Conservation (phyloP, 2,888 invertebrate genomes). For the Sepioteuthis lessoniana region DNA sequence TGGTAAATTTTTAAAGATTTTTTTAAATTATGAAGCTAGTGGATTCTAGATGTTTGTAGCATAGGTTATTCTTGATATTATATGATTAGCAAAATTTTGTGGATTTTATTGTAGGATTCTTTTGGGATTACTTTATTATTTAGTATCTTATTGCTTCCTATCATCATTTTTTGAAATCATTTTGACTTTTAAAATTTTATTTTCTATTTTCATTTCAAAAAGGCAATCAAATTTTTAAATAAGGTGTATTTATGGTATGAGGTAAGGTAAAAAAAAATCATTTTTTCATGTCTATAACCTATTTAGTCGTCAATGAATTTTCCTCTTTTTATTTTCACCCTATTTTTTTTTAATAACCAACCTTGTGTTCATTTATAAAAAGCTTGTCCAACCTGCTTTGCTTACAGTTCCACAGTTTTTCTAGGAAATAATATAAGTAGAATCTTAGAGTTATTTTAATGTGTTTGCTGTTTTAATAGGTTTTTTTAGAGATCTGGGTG, state of each 20-base stretch:
- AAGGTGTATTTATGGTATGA: not conserved
- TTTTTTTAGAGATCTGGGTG: not conserved
- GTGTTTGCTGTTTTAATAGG: not conserved
- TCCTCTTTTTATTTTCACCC: not conserved
- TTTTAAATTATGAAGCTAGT: too few species aligned
- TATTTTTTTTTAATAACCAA: not conserved
- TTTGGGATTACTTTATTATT: too few species aligned
- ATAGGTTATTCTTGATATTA: too few species aligned
- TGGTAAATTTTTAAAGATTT: too few species aligned
- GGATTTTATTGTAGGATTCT: too few species aligned
- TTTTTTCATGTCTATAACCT: not conserved
- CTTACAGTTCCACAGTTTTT: not conserved
- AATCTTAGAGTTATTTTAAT: not conserved
- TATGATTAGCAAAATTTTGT: too few species aligned
- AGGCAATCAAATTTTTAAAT: not conserved
- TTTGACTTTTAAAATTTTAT: too few species aligned
- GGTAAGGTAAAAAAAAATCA: not conserved
- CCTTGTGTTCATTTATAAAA: not conserved
- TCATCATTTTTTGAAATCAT: too few species aligned
- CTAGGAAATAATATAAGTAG: not conserved
- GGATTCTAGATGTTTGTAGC: too few species aligned
- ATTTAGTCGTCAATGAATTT: not conserved
- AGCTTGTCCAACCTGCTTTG: not conserved
- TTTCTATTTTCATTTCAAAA: too few species aligned
- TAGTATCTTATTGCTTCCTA: too few species aligned